phyloP scores from a whole-genome alignment of 1,140 invertebrate species.

The Lordiphosa clarofinis region DNA sequence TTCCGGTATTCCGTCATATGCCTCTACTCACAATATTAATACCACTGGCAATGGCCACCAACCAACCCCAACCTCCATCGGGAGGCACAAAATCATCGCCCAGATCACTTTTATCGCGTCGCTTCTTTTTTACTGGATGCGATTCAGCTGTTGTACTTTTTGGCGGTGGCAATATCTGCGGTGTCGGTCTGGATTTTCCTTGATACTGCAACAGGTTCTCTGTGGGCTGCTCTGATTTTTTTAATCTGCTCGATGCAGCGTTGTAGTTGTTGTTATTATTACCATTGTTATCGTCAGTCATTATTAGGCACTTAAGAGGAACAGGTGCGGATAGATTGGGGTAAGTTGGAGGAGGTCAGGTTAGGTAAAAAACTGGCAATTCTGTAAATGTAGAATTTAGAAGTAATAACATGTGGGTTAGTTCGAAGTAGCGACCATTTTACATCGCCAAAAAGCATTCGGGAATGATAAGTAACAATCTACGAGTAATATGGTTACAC shows the following conservation, averaged over 20 bases:
- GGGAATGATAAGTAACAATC: too few relatives aligned
- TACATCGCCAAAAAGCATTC: too few relatives aligned
- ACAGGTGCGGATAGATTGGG: neutral
- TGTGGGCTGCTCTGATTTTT: conserved; percentile 29
- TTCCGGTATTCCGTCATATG: too few relatives aligned
- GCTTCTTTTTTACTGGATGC: conserved; percentile 47
- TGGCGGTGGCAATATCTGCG: conserved; percentile 11
- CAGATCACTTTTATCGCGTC: conserved; percentile 73
- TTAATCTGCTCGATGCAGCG: conserved; percentile 40
- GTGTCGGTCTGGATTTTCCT: conserved; percentile 29
- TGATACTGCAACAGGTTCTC: conserved; percentile 16
- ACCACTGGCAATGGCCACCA: conserved; percentile 75
- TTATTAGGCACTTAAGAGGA: conserved; percentile 28
- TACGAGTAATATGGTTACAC: too few relatives aligned
- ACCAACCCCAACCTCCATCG: conserved; percentile 79
- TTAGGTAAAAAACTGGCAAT: too few relatives aligned
- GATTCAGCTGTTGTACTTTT: neutral
- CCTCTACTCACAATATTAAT: conserved; percentile 62
- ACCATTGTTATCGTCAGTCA: conserved; percentile 50
- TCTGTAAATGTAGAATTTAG: too few relatives aligned
- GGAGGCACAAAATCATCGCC: conserved; percentile 76
- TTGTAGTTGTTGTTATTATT: conserved; percentile 37
- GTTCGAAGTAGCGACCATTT: too few relatives aligned
- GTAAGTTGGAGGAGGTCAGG: neutral
- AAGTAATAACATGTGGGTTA: too few relatives aligned